phyloP scores from a whole-genome alignment of 2,113 vertebrate species.

The Zosterops japonicus region DNA sequence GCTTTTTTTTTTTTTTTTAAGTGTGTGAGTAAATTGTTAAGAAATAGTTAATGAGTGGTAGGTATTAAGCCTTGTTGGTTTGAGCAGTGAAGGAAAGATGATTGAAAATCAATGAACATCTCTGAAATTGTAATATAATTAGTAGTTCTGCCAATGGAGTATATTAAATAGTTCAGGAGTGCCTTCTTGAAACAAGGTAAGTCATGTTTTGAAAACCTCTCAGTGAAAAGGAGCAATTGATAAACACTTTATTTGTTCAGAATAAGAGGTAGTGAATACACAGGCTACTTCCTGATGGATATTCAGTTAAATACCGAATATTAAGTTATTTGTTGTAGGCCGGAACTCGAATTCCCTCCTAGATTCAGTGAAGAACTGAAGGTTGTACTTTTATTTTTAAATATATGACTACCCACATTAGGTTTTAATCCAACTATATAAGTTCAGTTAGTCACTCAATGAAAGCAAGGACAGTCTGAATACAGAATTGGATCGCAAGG shows the following conservation, averaged over 20 bases:
- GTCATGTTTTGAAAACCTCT: background rate
- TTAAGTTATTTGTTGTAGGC: background rate
- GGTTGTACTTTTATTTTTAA: background rate
- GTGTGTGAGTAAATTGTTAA: background rate
- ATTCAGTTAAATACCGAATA: background rate
- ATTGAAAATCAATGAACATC: constrained; percentile 47
- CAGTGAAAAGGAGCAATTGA: constrained; percentile 3
- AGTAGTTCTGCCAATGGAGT: constrained; percentile 20
- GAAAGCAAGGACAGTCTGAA: background rate
- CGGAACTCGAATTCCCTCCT: background rate
- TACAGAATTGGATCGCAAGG: rapidly evolving
- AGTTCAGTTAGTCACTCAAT: background rate
- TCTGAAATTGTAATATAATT: constrained; percentile 29
- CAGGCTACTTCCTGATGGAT: background rate
- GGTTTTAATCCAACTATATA: background rate
- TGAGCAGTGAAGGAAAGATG: background rate
- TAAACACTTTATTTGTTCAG: constrained; percentile 31
- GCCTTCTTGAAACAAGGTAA: constrained; percentile 32
- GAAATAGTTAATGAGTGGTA: background rate
- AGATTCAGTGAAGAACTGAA: background rate
- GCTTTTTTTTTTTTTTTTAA: background rate
- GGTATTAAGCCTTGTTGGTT: constrained; percentile 3
- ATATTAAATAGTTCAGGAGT: constrained; percentile 11
- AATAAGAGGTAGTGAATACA: background rate
- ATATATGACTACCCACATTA: background rate